These are phyloP conservation scores for Achatina immaculata DNA, from an alignment of 1,140 invertebrate genomes.

Conservation along the genomic window DNA sequence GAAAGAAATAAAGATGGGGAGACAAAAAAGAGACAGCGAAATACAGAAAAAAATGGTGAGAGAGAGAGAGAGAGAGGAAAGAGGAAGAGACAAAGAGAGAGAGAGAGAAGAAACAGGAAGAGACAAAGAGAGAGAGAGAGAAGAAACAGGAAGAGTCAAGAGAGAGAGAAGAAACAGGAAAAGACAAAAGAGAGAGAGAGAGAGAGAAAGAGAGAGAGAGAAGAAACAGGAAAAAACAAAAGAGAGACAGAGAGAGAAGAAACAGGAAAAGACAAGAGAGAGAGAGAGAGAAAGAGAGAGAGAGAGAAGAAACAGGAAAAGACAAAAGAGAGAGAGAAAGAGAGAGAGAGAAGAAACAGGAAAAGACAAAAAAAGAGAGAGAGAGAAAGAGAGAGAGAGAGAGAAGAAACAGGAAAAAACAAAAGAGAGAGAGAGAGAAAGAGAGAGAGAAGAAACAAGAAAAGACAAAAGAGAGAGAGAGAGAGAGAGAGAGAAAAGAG, in stretches of 20 bases:
- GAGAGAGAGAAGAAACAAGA: not conserved
- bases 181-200: not conserved
- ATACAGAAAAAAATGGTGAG: too few relatives aligned
- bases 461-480: not conserved
- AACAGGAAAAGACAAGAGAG: not conserved
- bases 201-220: not conserved
- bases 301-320: not conserved
- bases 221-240: slow-evolving; percentile 16
- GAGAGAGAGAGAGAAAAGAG: not conserved
- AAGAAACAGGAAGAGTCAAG: slow-evolving; percentile 20
- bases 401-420: too few relatives aligned
- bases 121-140: too few relatives aligned
- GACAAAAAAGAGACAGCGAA: too few relatives aligned
- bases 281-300: not conserved
- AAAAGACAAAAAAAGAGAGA: too few relatives aligned
- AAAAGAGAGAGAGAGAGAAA: not conserved
- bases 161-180: slow-evolving; percentile 32
- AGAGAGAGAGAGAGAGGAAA: too few relatives aligned
- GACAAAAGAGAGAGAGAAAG: slow-evolving; percentile 2
- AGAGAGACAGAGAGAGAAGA: slow-evolving; percentile 5
- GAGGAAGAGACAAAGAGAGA: too few relatives aligned
- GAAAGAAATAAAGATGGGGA: too few relatives aligned
- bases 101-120: too few relatives aligned
- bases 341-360: not conserved
- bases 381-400: not conserved